These are phyloP conservation scores for Myzus persicae DNA, from an alignment of 1,140 invertebrate species.

Conservation along the genomic window DNA sequence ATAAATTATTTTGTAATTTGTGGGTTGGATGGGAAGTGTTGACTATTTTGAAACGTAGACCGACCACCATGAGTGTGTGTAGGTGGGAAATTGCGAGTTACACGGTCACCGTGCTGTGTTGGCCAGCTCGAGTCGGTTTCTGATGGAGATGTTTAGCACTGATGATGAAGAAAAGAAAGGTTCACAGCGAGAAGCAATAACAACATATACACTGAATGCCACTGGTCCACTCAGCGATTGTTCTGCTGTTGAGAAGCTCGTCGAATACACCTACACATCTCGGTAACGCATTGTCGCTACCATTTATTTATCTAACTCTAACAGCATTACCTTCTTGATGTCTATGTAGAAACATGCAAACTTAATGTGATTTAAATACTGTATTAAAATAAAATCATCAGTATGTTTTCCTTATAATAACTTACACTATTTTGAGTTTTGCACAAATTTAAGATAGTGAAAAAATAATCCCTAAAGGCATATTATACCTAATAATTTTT, in stretches of 20 bases:
- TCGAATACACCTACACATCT: conserved; percentile 84
- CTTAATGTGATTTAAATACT: background rate
- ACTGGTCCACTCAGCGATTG: conserved; percentile 69
- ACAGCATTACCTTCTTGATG: conserved; percentile 42
- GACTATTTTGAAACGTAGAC: conserved; percentile 57
- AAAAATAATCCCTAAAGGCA: background rate
- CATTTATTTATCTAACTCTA: conserved; percentile 50
- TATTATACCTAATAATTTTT: background rate
- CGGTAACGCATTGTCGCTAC: conserved; percentile 64
- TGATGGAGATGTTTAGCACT: conserved; percentile 78
- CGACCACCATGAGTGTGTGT: conserved; percentile 59
- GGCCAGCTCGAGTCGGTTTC: conserved; percentile 77
- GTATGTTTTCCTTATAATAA: background rate
- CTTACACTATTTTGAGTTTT: background rate
- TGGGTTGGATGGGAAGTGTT: conserved; percentile 54
- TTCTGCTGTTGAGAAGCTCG: conserved; percentile 74
- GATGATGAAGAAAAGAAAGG: conserved; percentile 66
- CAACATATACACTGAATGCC: conserved; percentile 73
- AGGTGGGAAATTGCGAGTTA: conserved; percentile 77
- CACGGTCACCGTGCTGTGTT: conserved; percentile 80
- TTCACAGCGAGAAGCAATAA: conserved; percentile 54
- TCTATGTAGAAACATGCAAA: background rate
- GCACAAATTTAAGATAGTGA: background rate
- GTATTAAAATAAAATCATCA: background rate
- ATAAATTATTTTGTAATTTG: conserved; percentile 38